Percentiles rank a stretch among this genome's conserved stretches.
phyloP scores from a whole-genome alignment of 2,797 vertebrate species.

The Hippocampus kuda region DNA sequence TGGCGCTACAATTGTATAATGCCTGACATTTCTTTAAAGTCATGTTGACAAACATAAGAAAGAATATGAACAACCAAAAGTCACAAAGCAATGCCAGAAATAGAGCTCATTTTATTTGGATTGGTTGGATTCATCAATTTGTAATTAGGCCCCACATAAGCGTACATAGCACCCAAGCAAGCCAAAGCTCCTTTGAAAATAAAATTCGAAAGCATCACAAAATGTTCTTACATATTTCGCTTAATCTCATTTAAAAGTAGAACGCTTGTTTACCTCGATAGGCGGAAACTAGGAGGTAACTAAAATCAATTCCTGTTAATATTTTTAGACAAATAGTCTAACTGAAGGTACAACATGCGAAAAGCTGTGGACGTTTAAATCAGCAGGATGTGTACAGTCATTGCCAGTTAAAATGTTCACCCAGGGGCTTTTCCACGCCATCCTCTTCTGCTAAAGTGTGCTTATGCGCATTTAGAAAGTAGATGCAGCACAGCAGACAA shows the following conservation, averaged over 20 bases:
- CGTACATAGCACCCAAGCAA: slow-evolving; percentile 27
- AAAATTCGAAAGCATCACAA: slow-evolving; percentile 24
- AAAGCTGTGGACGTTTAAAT: slow-evolving; percentile 6
- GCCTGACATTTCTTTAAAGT: background rate
- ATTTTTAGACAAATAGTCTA: slow-evolving; percentile 1
- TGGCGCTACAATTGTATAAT: background rate
- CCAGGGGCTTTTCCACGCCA: slow-evolving; percentile 2
- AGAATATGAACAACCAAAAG: background rate
- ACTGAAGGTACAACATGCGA: slow-evolving; percentile 6
- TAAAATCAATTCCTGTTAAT: background rate
- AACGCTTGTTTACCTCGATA: slow-evolving; percentile 27
- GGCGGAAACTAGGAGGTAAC: slow-evolving; percentile 38
- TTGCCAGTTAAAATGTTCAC: slow-evolving; percentile 10
- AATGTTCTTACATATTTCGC: slow-evolving; percentile 3
- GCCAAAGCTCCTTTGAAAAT: slow-evolving; percentile 19
- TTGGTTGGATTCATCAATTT: slow-evolving; percentile 32
- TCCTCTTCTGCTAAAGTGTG: slow-evolving; percentile 41
- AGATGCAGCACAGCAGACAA: slow-evolving; percentile 41
- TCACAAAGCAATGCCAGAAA: slow-evolving; percentile 31
- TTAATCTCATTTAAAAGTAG: slow-evolving; percentile 31
- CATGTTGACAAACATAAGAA: background rate
- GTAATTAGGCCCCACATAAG: slow-evolving; percentile 22
- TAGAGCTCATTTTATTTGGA: slow-evolving; percentile 47
- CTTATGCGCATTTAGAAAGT: slow-evolving; percentile 19
- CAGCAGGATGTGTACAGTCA: slow-evolving; percentile 2